Conservation (phyloP, 2,888 invertebrate genomes). For the Polyommatus icarus region DNA sequence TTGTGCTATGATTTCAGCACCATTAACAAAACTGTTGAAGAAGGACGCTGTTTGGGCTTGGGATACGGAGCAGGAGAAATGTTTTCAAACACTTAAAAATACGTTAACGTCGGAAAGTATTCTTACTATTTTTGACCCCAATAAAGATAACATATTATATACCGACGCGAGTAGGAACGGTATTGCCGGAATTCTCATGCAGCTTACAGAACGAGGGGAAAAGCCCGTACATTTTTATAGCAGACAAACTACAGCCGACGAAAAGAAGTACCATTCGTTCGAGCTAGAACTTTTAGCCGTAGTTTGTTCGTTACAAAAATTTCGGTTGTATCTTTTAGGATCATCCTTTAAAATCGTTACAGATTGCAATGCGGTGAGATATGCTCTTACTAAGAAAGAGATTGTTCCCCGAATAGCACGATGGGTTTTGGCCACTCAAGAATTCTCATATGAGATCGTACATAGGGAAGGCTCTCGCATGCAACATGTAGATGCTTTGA, state of each 20-base stretch:
- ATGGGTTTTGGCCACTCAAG: background rate
- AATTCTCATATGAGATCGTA: background rate
- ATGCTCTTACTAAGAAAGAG: background rate
- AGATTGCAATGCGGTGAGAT: constrained; percentile 41
- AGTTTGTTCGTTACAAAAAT: background rate
- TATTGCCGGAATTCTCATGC: constrained; percentile 17
- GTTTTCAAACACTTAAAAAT: background rate
- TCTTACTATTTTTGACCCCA: constrained; percentile 6
- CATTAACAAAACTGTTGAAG: constrained; percentile 5
- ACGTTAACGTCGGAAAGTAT: constrained; percentile 16
- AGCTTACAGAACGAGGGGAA: constrained; percentile 37
- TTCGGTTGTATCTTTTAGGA: constrained; percentile 6
- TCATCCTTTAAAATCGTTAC: background rate
- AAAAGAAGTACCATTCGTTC: constrained; percentile 51
- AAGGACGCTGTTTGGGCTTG: constrained; percentile 11
- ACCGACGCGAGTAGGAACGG: constrained; percentile 26
- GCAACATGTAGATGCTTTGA: background rate
- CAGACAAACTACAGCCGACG: constrained; percentile 48
- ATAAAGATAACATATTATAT: background rate
- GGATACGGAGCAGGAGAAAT: background rate
- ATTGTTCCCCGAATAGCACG: constrained; percentile 1
- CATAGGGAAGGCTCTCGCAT: background rate
- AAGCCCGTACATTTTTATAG: constrained; percentile 50
- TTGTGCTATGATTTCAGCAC: constrained; percentile 42
- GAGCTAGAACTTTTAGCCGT: constrained; percentile 42